These are phyloP conservation scores for Coreius guichenoti DNA, from an alignment of 2,797 vertebrate species.

Conservation along the genomic window DNA sequence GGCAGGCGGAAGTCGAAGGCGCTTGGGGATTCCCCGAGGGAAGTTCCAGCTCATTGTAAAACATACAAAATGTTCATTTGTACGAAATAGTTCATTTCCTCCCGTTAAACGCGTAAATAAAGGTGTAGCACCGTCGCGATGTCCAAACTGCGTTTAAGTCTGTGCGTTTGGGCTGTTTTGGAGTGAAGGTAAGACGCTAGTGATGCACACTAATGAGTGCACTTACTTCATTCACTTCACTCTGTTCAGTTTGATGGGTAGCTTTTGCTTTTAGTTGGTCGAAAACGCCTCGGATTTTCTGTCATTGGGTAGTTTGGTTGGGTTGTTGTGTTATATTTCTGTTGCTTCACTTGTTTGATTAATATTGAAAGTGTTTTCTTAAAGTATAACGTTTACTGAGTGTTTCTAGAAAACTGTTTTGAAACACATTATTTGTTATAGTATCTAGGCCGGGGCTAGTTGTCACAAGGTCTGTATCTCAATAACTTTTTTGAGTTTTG, in stretches of 20 bases:
- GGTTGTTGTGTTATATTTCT: not conserved
- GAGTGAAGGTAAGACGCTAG: conserved; percentile 78
- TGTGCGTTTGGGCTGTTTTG: conserved; percentile 66
- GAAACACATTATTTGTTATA: not conserved
- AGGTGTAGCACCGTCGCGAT: conserved; percentile 65
- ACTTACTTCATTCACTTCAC: conserved; percentile 5
- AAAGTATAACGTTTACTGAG: not conserved
- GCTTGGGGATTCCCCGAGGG: conserved; percentile 85
- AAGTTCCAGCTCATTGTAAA: conserved; percentile 82
- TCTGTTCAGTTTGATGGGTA: not conserved
- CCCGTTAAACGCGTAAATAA: conserved; percentile 66
- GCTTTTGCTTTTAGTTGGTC: conserved; percentile 7
- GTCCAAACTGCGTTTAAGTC: conserved; percentile 65
- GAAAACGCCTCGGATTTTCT: not conserved
- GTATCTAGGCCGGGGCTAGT: not conserved
- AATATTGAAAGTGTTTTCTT: not conserved
- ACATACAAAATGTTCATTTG: conserved; percentile 77
- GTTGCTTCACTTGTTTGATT: not conserved
- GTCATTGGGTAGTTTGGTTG: not conserved
- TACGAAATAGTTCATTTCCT: conserved; percentile 75
- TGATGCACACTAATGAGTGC: conserved; percentile 19
- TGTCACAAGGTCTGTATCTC: not conserved
- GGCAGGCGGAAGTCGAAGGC: conserved; percentile 79
- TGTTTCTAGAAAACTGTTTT: not conserved
- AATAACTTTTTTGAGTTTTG: not conserved